These are phyloP conservation scores for Drosophila navojoa DNA, from an alignment of 1,140 invertebrate species.

Conservation along the genomic window DNA sequence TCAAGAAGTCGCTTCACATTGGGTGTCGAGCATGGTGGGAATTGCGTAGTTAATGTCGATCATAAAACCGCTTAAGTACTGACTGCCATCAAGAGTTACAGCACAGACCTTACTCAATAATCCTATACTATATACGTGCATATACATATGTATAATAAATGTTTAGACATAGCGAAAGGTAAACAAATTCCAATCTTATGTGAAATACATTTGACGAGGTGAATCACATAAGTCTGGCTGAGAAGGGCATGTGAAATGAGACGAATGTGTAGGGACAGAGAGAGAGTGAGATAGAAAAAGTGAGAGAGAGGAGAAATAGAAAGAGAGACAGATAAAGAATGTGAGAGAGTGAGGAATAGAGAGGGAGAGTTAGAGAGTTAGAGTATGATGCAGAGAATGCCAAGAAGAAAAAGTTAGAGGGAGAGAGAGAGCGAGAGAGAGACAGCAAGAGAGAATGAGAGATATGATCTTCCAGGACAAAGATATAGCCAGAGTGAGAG, in stretches of 20 bases:
- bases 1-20: slow-evolving; percentile 14
- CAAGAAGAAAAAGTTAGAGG: too few relatives aligned
- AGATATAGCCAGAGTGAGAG: too few relatives aligned
- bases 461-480: too few relatives aligned
- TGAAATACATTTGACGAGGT: not conserved
- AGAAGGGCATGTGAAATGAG: not conserved
- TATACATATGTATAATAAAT: not conserved
- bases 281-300: not conserved
- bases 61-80: slow-evolving; percentile 22
- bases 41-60: slow-evolving; percentile 3
- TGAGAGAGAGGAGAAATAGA: not conserved
- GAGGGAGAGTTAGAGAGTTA: not conserved
- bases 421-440: not conserved
- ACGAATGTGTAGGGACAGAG: not conserved
- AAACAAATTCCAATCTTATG: not conserved
- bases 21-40: slow-evolving; percentile 13
- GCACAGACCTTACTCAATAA: not conserved
- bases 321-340: not conserved
- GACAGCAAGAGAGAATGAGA: too few relatives aligned
- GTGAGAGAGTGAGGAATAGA: too few relatives aligned
- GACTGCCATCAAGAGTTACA: slow-evolving; percentile 18
- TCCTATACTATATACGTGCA: not conserved
- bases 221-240: too few relatives aligned
- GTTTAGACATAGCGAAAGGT: not conserved
- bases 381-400: too few relatives aligned